These are phyloP conservation scores for Sinhomidia bicolor DNA, from an alignment of 2,888 invertebrate genomes.

Conservation along the genomic window DNA sequence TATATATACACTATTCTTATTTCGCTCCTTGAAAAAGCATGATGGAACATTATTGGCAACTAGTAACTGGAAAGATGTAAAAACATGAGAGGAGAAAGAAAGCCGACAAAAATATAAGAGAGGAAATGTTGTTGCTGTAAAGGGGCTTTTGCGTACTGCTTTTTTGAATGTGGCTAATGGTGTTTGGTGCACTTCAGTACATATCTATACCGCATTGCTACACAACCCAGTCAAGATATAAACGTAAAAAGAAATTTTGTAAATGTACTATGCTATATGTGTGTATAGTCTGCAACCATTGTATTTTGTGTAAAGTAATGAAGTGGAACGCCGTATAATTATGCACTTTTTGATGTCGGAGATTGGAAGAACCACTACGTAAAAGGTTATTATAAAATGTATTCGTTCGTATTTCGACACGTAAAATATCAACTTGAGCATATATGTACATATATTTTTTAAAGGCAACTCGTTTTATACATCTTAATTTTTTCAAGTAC, in stretches of 20 bases:
- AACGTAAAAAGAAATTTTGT: neutral
- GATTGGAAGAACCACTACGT: constrained; percentile 50
- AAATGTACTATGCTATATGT: too few species aligned
- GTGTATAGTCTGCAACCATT: neutral
- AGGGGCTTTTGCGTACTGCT: constrained; percentile 4
- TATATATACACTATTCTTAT: constrained; percentile 21
- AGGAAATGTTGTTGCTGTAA: neutral
- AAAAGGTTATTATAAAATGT: constrained; percentile 48
- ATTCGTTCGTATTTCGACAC: neutral
- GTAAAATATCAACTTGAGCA: neutral
- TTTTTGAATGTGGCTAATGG: neutral
- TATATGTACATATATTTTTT: too few species aligned
- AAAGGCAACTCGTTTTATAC: too few species aligned
- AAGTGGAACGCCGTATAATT: constrained; percentile 53
- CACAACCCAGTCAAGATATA: neutral
- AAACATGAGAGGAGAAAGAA: constrained; percentile 29
- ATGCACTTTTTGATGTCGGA: constrained; percentile 31
- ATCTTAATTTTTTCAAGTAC: too few species aligned
- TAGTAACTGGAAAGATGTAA: neutral
- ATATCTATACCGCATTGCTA: neutral
- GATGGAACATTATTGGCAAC: constrained; percentile 54
- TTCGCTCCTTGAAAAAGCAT: neutral
- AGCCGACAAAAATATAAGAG: neutral
- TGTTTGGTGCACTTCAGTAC: too few species aligned
- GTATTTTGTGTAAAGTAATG: constrained; percentile 48